These are phyloP conservation scores for Fragum sueziense DNA, from an alignment of 2,888 invertebrate species.

Conservation along the genomic window DNA sequence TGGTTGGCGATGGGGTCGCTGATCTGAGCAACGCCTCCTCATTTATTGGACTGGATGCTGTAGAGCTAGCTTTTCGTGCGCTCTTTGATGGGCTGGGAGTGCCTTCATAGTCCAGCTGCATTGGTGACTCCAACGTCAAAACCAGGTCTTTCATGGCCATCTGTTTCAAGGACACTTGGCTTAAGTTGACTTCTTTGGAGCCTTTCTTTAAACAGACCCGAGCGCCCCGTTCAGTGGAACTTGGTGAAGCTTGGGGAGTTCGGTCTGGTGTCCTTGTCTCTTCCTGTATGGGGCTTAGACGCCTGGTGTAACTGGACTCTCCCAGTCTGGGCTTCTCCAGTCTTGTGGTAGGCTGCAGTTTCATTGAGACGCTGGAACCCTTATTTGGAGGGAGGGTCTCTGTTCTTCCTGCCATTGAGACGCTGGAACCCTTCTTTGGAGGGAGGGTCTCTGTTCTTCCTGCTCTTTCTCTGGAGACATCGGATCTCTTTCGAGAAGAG, in stretches of 20 bases:
- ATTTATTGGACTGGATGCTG: background rate
- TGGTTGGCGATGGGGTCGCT: background rate
- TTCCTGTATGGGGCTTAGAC: background rate
- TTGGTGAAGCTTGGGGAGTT: background rate
- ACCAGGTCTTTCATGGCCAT: background rate
- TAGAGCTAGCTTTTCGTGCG: background rate
- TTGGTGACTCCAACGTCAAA: background rate
- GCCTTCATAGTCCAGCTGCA: conserved; percentile 4
- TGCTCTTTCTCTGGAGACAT: background rate
- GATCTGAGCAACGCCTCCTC: background rate
- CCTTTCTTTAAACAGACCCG: background rate
- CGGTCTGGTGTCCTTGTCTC: background rate
- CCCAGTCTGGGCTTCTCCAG: background rate
- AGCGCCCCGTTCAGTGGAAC: background rate
- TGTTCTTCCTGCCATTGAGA: background rate
- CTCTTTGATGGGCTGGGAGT: conserved; percentile 1
- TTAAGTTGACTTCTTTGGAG: background rate
- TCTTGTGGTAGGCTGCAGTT: background rate
- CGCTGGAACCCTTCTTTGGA: background rate
- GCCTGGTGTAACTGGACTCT: conserved; percentile 1
- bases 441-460: background rate
- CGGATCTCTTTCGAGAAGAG: background rate
- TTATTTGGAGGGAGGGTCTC: background rate
- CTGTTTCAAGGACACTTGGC: background rate
- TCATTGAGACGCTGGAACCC: no score